Evolutionary conservation across 2,888 invertebrate genomes (phyloP), one percentile per base, ranked within the genome.

Genomic region (Piscicola geometra): DNA sequence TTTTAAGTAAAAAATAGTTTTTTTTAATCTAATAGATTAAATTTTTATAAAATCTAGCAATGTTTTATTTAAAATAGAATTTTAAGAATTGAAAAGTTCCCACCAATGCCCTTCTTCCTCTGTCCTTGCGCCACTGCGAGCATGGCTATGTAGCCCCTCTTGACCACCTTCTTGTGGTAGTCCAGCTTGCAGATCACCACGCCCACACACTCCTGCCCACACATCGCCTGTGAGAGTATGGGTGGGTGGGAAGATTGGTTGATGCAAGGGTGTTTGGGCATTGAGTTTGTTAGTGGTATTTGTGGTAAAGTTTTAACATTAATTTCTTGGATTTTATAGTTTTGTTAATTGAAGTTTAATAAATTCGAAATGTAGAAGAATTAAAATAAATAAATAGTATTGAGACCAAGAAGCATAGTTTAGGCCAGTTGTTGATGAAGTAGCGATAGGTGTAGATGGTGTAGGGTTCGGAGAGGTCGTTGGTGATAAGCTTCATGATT

Each of bases 371-470:
- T n/a, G n/a, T n/a, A n/a, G n/a, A n/a, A n/a, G n/a, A n/a, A n/a
- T n/a, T n/a, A n/a, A n/a, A n/a, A n/a, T n/a, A n/a, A n/a, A 9
- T 41, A 41, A 41, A 9, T 30, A 64, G 21, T 12, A 64, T 64
- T 9, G 9, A 64, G 87, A 92, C 92, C 88, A 99, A 88, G 88
- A 95, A 96, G 88, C 98, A 99, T 81, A 99, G 89, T 87, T 97
- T 93, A 85, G 98, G 98, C 99, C 99, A 99, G 87, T 98, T 98
- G 87, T 99, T 96, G 86, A 99, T 97, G 88, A 99, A 99, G 89
- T 98, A 99, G 88, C 99, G 91, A 89, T 99, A 99, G 41, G 99
- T 99, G 87, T 99, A 99, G 88, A 99, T 98, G 80, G 98, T 98
- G 88, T 99, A 99, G 56, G 99, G 99, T 89, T 99, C 99, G 78